Conservation (phyloP, 2,113 vertebrate genomes). For the Jaculus jaculus region DNA sequence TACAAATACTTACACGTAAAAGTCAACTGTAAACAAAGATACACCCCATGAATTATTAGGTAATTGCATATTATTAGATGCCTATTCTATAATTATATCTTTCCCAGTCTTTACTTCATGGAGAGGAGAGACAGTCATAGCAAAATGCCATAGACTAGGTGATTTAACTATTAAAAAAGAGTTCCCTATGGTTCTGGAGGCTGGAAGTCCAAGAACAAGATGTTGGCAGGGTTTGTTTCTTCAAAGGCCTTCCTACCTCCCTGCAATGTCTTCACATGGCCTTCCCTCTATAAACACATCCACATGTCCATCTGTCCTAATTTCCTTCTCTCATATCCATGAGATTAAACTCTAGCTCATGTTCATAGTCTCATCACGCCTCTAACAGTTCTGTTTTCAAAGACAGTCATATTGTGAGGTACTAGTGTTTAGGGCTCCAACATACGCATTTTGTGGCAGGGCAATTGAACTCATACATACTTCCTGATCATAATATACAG, state of each 20-base stretch:
- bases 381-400: neutral
- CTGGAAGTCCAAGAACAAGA: too few relatives aligned
- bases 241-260: neutral
- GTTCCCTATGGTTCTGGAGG: neutral
- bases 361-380: too few relatives aligned
- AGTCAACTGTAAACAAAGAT: constrained; percentile 2
- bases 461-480: neutral
- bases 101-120: neutral
- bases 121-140: neutral
- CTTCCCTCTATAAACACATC: neutral
- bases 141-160: neutral
- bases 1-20: neutral
- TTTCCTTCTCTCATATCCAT: neutral
- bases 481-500: neutral
- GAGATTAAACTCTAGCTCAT: too few relatives aligned
- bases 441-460: neutral
- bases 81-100: constrained; percentile 23
- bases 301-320: neutral
- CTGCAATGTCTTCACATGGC: neutral
- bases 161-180: neutral
- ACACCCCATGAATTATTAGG: constrained; percentile 18
- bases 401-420: too few relatives aligned
- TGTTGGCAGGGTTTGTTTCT: neutral
- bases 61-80: neutral
- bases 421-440: neutral